Evolutionary conservation across 2,113 vertebrate species (phyloP).

Genomic region (Phyllostomus hastatus): DNA sequence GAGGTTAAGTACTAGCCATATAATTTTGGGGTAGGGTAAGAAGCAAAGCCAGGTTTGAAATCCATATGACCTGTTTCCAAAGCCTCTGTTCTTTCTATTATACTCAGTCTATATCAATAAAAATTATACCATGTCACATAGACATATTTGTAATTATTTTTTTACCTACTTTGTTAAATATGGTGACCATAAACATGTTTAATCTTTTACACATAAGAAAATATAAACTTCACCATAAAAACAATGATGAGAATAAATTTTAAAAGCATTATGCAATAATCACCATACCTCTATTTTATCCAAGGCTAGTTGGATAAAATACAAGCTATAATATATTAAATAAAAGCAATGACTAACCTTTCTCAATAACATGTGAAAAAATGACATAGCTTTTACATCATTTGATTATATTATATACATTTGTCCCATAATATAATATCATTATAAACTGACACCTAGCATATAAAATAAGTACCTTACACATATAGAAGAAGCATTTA

Average conservation of each 20-base stretch:
- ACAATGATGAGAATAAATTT: background rate
- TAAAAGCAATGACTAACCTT: slow-evolving; percentile 54
- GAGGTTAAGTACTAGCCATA: background rate
- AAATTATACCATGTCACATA: background rate
- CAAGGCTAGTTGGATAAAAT: background rate
- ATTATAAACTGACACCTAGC: slow-evolving; percentile 18
- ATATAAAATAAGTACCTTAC: slow-evolving; percentile 24
- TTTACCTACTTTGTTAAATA: slow-evolving; percentile 23
- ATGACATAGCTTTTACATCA: background rate
- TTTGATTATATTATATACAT: slow-evolving; percentile 44
- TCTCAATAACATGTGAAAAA: slow-evolving; percentile 9
- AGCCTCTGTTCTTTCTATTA: slow-evolving; percentile 7
- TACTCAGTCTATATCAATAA: background rate
- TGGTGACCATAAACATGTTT: background rate
- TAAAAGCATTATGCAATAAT: slow-evolving; percentile 10
- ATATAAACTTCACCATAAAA: slow-evolving; percentile 23
- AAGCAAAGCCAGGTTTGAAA: background rate
- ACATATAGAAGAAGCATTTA: background rate
- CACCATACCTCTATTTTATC: background rate
- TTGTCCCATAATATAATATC: background rate
- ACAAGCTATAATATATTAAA: slow-evolving; percentile 20
- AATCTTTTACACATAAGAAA: slow-evolving; percentile 32
- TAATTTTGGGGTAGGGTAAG: background rate
- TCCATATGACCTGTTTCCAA: background rate
- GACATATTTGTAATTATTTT: slow-evolving; percentile 26